Base-by-base conservation (phyloP, 2,888 invertebrate species). In the Sphinx pinastri region DNA sequence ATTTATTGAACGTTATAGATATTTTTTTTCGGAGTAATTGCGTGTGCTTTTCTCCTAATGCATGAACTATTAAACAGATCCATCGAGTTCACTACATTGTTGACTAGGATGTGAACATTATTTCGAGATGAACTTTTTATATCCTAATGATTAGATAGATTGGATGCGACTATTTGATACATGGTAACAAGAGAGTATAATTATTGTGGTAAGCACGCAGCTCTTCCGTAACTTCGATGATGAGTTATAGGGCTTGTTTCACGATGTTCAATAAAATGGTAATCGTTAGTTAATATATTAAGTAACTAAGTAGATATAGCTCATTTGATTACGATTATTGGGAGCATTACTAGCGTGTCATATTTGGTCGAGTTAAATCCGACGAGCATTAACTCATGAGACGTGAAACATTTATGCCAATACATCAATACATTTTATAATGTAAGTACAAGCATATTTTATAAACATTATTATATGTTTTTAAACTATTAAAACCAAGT, bases 111-210 rank as follows among this genome's bases (percentile, higher is more conserved):
- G 55, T 55, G 47, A 63, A 63, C 63, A 47, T 63, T 63, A 47
- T 47, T 63, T 63, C 19, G 25, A 63, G 63, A 63, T 3, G 19
- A 49, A 2, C 16, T 38, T 54, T 55, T 68, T 73, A 75, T 73
- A 73, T 74, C 80, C 81, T 72, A 55, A 55, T 55, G 19, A 55
- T 55, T 11, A 55, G 49, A 63, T 19, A 1, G 13, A 12, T 49
- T 16, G 19, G 19, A 19, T 16, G 19, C 63, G 11, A 16, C 10
- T 60, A 47, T n/a, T 12, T 8, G 47, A 16, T 19, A 57, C 19
- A 63, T 63, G 63, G 63, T 63, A 63, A 63, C 63, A 49, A 19
- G 19, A 63, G 1, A 25, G 25, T 38, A 38, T 38, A 38, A n/a
- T 54, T n/a, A n/a, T n/a, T 16, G n/a, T 16, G 54, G 16, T 54